Percentiles rank a stretch among this genome's conserved stretches.
phyloP scores from a whole-genome alignment of 1,140 invertebrate species.

The Cotesia vestalis region DNA sequence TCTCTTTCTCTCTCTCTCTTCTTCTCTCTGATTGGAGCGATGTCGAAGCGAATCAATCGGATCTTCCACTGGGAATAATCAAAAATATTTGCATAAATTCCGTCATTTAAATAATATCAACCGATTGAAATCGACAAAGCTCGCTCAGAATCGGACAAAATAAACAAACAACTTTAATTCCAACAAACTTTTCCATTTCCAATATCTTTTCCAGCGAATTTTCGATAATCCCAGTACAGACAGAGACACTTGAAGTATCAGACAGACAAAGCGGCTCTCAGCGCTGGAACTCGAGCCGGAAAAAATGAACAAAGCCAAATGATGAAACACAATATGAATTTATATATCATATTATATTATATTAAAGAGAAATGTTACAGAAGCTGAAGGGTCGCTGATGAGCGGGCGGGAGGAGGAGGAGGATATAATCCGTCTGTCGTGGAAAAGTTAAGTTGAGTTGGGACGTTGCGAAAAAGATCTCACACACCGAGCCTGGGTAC shows the following conservation, averaged over 20 bases:
- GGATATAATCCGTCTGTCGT: slow-evolving; percentile 32
- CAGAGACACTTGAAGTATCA: slow-evolving; percentile 14
- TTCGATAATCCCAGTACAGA: slow-evolving; percentile 20
- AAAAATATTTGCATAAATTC: slow-evolving; percentile 15
- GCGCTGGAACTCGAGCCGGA: neutral
- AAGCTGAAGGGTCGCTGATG: neutral
- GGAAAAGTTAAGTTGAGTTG: slow-evolving; percentile 21
- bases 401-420: neutral
- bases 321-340: neutral
- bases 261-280: neutral
- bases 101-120: slow-evolving; percentile 11
- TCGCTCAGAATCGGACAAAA: too few species aligned
- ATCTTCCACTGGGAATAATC: neutral
- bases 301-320: slow-evolving; percentile 17
- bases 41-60: neutral
- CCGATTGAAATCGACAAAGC: too few species aligned
- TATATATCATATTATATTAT: neutral
- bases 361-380: neutral
- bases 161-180: too few species aligned
- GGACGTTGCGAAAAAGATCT: slow-evolving; percentile 7
- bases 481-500: neutral
- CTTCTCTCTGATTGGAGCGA: neutral
- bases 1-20: neutral
- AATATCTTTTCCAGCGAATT: slow-evolving; percentile 9
- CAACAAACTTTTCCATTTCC: neutral